Base-by-base conservation (phyloP, 2,797 vertebrate genomes). In the Astyanax mexicanus region DNA sequence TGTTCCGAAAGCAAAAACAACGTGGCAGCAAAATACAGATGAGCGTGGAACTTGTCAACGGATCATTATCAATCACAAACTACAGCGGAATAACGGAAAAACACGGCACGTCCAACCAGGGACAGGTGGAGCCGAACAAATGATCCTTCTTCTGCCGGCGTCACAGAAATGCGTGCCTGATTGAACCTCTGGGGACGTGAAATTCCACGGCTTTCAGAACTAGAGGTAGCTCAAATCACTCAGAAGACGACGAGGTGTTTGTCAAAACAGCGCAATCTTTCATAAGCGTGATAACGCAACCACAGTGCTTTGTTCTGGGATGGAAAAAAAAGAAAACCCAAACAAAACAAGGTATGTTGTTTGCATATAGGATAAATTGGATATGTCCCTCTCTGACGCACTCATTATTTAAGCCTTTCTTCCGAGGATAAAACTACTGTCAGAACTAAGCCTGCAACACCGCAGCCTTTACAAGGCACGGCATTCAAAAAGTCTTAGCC, bases 1-100 rank as follows among this genome's bases (percentile, higher is more conserved):
- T 68, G 88, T 88, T 44, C 86, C 82, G 81, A 83, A 81, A 79
- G 82, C 79, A 83, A 86, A 89, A 90, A 88, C 87, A 86, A 88
- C 80, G 86, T 84, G 87, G 84, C 83, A 86, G 89, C 89, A 88
- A 86, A 86, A 83, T 78, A 82, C 84, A 81, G 84, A 88, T 81
- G 84, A 88, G 88, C 84, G 72, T 83, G 84, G 80, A 83, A 80
- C 81, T 82, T 83, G 84, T 74, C 84, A 84, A 85, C 86, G 83
- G 83, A 81, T 81, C 78, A 82, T 86, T 90, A 92, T 90, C 87
- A 85, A 88, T 89, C 84, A 82, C 81, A 76, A 75, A 81, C 79
- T 81, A 77, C 69, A 72, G 74, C 68, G 38, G 55, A 73, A 79
- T 83, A 75, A 84, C 32, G 19, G 51, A 21, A 35, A 13, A 29